Evolutionary conservation across 1,140 invertebrate species (phyloP).

Genomic region (Meteorus sp.): DNA sequence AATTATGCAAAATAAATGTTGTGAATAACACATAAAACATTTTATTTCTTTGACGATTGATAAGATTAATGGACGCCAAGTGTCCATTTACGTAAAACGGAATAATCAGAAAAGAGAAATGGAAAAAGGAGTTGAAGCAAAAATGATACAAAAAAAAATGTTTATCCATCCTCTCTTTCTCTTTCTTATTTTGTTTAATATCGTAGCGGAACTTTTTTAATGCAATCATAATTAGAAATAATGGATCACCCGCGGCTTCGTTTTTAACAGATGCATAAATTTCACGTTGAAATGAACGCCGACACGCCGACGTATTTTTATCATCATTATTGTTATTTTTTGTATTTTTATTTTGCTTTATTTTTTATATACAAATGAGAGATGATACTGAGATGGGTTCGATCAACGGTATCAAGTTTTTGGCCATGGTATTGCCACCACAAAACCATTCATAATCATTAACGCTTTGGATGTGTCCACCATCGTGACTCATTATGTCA

Average conservation of each 20-base stretch:
- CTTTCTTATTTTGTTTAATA: too few relatives aligned
- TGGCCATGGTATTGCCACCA: conserved; percentile 2
- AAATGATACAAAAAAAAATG: too few relatives aligned
- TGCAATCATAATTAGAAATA: conserved; percentile 24
- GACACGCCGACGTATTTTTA: not conserved
- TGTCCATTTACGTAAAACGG: too few relatives aligned
- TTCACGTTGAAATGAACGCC: conserved; percentile 7
- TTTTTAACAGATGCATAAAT: conserved; percentile 22
- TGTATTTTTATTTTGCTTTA: not conserved
- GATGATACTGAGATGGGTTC: conserved; percentile 9
- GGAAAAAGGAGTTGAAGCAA: too few relatives aligned
- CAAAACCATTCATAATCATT: conserved; percentile 49
- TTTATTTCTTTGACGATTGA: too few relatives aligned
- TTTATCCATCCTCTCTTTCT: too few relatives aligned
- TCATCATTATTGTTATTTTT: conserved; percentile 2
- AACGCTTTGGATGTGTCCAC: conserved; percentile 41
- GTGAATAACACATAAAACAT: too few relatives aligned
- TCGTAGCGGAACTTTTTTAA: conserved; percentile 10
- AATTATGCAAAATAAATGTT: too few relatives aligned
- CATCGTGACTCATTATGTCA: conserved; percentile 46
- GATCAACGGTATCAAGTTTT: conserved; percentile 28
- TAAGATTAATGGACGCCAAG: too few relatives aligned
- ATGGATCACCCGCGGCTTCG: conserved; percentile 4
- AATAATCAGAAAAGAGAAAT: too few relatives aligned
- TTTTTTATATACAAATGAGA: not conserved